Conservation (phyloP, 2,797 vertebrate species). For the Spinus pinus region DNA sequence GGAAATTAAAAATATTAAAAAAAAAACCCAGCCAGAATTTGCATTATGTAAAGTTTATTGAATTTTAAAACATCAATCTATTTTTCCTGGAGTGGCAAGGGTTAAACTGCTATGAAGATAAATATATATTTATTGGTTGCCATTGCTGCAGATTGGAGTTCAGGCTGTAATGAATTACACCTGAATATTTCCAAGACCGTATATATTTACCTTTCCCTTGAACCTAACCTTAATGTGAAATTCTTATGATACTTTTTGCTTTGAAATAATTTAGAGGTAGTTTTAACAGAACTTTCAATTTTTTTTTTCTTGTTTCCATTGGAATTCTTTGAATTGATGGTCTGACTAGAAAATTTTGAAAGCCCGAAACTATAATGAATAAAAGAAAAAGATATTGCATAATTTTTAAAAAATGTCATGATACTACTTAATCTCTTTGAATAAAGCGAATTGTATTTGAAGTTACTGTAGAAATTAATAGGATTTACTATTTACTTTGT, state of each 20-base stretch:
- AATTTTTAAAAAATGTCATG: fast-evolving
- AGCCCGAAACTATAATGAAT: not conserved
- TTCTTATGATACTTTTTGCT: not conserved
- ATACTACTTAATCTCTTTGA: not conserved
- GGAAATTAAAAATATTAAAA: not conserved
- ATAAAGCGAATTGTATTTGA: not conserved
- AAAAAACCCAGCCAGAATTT: not conserved
- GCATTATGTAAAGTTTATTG: not conserved
- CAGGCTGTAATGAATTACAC: not conserved
- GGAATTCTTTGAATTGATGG: not conserved
- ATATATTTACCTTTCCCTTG: not conserved
- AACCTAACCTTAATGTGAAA: not conserved
- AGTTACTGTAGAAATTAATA: not conserved
- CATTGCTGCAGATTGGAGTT: not conserved
- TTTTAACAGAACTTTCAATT: not conserved
- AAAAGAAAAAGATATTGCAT: not conserved
- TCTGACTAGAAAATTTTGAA: not conserved
- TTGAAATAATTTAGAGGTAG: not conserved
- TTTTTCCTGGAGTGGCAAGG: not conserved
- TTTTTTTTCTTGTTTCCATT: not conserved
- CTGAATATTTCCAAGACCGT: not conserved
- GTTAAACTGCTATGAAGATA: not conserved
- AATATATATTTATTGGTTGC: not conserved
- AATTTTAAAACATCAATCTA: not conserved
- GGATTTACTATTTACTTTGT: not conserved